These are phyloP conservation scores for Hiodon alosoides DNA, from an alignment of 2,113 vertebrate species.

Conservation along the genomic window DNA sequence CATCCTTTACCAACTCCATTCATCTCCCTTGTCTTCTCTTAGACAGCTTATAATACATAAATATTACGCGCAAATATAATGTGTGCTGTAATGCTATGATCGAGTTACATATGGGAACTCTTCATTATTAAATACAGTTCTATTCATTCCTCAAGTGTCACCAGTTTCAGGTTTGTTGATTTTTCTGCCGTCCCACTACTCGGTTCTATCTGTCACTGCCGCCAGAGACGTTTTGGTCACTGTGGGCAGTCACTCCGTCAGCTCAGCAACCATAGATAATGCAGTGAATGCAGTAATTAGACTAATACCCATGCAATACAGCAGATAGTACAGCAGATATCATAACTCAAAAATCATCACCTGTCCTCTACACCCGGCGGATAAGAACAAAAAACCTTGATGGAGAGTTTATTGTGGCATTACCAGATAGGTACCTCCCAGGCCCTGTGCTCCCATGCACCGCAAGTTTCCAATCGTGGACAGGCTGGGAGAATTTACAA, in stretches of 20 bases:
- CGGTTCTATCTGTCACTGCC: too few species aligned
- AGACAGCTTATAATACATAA: not conserved
- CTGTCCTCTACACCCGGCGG: too few species aligned
- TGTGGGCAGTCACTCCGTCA: not conserved
- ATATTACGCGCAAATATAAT: too few species aligned
- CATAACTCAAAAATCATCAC: too few species aligned
- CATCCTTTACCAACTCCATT: not conserved
- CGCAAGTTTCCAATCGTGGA: not conserved
- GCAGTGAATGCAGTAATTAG: not conserved
- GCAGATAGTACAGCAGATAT: too few species aligned
- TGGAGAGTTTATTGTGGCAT: not conserved
- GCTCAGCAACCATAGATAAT: not conserved
- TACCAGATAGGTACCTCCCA: not conserved
- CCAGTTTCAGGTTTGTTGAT: constrained; percentile 7
- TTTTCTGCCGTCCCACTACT: not conserved
- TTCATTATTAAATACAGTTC: too few species aligned
- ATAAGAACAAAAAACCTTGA: too few species aligned
- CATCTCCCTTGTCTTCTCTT: not conserved
- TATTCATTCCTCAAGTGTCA: not conserved
- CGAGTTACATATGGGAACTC: too few species aligned
- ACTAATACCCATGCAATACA: too few species aligned
- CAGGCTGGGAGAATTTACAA: not conserved
- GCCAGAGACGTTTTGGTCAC: too few species aligned
- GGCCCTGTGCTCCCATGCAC: not conserved
- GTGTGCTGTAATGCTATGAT: too few species aligned